Evolutionary conservation across 2,888 invertebrate species (phyloP), one percentile per base, ranked within the genome.

Genomic region (Sturmia bella): DNA sequence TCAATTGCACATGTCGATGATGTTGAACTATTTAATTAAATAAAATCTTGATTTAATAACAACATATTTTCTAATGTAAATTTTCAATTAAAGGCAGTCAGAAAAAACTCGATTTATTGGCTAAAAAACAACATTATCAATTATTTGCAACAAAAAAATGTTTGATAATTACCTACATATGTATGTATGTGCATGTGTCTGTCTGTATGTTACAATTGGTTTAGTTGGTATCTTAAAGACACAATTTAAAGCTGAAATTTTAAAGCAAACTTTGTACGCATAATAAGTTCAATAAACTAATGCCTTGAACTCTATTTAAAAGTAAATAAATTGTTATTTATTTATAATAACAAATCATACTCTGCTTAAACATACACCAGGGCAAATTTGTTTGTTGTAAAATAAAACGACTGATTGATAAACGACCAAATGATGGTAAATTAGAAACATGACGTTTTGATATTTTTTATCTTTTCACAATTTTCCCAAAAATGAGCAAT

Each of bases 301-400:
- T 79, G 54, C 73, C 74, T 79, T 80, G 78, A 74, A 74, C 75
- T 57, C 63, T 69, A 69, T 63, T 80, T 43, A 63, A 64, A 54
- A 48, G 43, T 63, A 69, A 74, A 63, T 73, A 74, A 69, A 80
- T 27, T 59, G 68, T 32, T 6, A 9, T 32, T 32, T 32, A 32
- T 32, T 32, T 32, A 41, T n/a, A 15, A 15, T 24, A 41, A 59
- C 21, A 41, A 12, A 32, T 9, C 5, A 27, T 27, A 27, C 27
- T 27, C 32, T 6, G 9, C 9, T 32, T 32, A 32, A 32, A 32
- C 32, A 32, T 32, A 32, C 32, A 32, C 32, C 7, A 32, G 32
- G 9, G 7, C 5, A 32, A 32, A 32, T 32, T 32, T 32, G 32
- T 7, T 32, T 5, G 32, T 9, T 32, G 32, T 9, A 32, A 32